These are phyloP conservation scores for Trichonephila clavipes DNA, from an alignment of 1,140 invertebrate genomes.

Conservation along the genomic window DNA sequence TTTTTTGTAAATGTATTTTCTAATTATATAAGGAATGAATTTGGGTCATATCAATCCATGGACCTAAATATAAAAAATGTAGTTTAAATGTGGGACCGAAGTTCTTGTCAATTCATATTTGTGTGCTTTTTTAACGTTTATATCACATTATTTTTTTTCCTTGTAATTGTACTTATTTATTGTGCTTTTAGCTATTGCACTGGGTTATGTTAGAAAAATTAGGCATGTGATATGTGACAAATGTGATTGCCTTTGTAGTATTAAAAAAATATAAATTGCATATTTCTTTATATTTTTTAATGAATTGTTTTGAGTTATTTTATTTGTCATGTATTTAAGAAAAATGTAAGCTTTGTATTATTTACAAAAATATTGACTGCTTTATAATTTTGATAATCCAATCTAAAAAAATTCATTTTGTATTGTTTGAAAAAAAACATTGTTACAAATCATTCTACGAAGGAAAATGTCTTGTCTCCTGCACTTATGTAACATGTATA, in stretches of 20 bases:
- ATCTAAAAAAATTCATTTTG: not conserved
- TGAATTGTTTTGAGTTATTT: not conserved
- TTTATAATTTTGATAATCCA: not conserved
- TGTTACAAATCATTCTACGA: not conserved
- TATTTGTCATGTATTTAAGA: not conserved
- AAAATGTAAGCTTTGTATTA: not conserved
- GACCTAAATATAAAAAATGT: not conserved
- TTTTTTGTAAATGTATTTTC: constrained; percentile 35
- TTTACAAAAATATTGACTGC: not conserved
- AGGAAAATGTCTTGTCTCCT: not conserved
- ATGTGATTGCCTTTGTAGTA: not conserved
- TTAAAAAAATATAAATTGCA: not conserved
- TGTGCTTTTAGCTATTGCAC: not conserved
- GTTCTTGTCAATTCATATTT: not conserved
- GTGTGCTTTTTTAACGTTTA: constrained; percentile 2
- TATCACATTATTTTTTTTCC: not conserved
- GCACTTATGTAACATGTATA: not conserved
- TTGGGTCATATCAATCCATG: not conserved
- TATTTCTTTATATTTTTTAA: not conserved
- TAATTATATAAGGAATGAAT: not conserved
- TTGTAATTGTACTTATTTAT: not conserved
- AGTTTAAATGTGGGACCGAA: constrained; percentile 32
- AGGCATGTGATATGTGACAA: not conserved
- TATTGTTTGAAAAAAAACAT: not conserved
- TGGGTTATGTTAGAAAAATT: not conserved